Base-by-base conservation (phyloP, 2,797 vertebrate species). In the Rhadinocentrus ornatus region DNA sequence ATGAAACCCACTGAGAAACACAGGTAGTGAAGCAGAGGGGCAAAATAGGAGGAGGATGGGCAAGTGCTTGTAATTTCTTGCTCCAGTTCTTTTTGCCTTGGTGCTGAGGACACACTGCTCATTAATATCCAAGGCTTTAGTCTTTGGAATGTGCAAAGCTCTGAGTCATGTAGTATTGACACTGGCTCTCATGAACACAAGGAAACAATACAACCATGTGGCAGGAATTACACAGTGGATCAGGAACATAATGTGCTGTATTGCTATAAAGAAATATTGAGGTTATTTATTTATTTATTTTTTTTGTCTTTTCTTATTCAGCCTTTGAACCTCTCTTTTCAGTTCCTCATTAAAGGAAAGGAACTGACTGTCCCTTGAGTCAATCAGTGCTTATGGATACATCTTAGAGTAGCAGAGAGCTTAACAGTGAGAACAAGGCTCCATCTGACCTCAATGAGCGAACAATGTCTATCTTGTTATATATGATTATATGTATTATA, bases 21-120 rank as follows among this genome's bases (percentile, higher is more conserved):
- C 66, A 84, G 82, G 80, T 90, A 66, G 72, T 63, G 68, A 64
- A 65, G 75, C 34, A 20, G 61, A 55, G 65, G 63, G 57, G 39
- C 41, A 20, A 7, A 24, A 52, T 53, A 20, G 48, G 15, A 34
- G 75, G 71, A 60, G 39, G 66, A 48, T 48, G 61, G 26, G 48
- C 37, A 34, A 53, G 29, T 0, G 24, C 66, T 62, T 78, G 69
- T 82, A 54, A 89, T 88, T 82, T 86, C 77, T 81, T 81, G 86
- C 85, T 86, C 75, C 73, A 84, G 39, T 87, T 90, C 61, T 75
- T 62, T 70, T 73, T 62, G 74, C 67, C 72, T 88, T 52, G 62
- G 37, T 50, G 54, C 65, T 1, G 69, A 75, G 87, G 79, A 76
- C 76, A 85, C 64, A 53, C 53, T 73, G 77, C 83, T 89, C 75